These are phyloP conservation scores for Vidua macroura DNA, from an alignment of 2,113 vertebrate species.

Conservation along the genomic window DNA sequence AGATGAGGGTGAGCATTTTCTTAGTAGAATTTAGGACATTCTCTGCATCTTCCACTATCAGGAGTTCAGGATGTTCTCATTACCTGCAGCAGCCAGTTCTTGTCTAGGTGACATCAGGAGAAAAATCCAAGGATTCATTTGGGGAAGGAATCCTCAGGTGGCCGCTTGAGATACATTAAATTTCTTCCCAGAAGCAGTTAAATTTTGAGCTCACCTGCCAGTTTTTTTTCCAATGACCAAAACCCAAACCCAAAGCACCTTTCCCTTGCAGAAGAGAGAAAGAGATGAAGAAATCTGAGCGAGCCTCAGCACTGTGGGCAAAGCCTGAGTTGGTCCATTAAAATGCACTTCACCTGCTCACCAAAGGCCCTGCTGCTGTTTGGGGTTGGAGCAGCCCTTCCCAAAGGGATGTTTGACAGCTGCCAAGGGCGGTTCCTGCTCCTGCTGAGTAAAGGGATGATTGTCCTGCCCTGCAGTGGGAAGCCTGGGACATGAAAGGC, in stretches of 20 bases:
- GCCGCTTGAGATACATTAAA: not conserved
- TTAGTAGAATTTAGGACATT: not conserved
- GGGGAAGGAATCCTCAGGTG: not conserved
- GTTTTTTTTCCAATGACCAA: not conserved
- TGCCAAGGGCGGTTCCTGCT: conserved; percentile 1
- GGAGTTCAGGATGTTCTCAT: not conserved
- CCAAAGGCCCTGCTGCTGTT: not conserved
- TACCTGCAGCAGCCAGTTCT: not conserved
- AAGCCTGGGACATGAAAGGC: not conserved
- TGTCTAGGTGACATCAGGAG: not conserved
- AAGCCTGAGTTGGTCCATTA: not conserved
- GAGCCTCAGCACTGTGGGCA: not conserved
- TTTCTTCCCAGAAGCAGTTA: not conserved
- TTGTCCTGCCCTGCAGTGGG: not conserved
- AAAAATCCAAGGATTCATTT: not conserved
- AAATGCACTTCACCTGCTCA: not conserved
- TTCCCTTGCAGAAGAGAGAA: not conserved
- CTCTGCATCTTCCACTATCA: not conserved
- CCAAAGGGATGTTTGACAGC: not conserved
- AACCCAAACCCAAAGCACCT: not conserved
- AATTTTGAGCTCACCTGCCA: not conserved
- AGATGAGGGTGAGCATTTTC: not conserved
- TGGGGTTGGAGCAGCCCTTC: not conserved
- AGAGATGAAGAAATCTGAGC: not conserved
- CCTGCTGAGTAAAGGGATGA: not conserved